Evolutionary conservation across 2,888 invertebrate species (phyloP).

Genomic region (Cosmia trapezina): DNA sequence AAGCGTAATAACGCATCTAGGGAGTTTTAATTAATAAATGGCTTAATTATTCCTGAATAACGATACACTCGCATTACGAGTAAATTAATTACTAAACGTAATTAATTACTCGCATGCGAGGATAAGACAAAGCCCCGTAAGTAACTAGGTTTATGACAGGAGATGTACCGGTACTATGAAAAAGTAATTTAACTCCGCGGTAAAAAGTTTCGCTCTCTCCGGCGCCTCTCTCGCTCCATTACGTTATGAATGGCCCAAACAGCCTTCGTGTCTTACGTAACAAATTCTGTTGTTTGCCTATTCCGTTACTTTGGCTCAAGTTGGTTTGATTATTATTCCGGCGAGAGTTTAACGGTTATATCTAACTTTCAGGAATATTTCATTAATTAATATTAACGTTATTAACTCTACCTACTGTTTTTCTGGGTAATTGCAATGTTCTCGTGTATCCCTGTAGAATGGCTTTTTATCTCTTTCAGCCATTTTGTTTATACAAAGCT

Average conservation of each 20-base stretch:
- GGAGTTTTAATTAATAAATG: conserved; percentile 79
- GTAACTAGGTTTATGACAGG: conserved; percentile 61
- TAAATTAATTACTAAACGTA: conserved; percentile 81
- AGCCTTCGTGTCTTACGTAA: conserved; percentile 66
- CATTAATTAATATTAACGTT: conserved; percentile 51
- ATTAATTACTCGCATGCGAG: conserved; percentile 80
- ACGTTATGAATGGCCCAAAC: conserved; percentile 69
- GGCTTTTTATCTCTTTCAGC: conserved; percentile 17
- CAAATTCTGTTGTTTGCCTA: conserved; percentile 72
- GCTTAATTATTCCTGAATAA: conserved; percentile 75
- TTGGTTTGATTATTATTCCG: conserved; percentile 60
- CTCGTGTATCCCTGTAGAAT: conserved; percentile 22
- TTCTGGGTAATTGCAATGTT: conserved; percentile 37
- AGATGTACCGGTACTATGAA: conserved; percentile 74
- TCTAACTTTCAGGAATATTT: conserved; percentile 54
- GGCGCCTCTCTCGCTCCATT: conserved; percentile 66
- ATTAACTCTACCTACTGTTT: conserved; percentile 49
- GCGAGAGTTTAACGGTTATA: conserved; percentile 57
- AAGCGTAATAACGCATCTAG: conserved; percentile 34
- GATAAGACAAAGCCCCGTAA: conserved; percentile 64
- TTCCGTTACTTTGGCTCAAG: conserved; percentile 59
- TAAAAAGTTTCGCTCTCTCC: conserved; percentile 69
- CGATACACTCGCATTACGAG: conserved; percentile 75
- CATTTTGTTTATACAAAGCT: conserved; percentile 27
- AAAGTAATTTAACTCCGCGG: conserved; percentile 80